phyloP scores from a whole-genome alignment of 2,888 invertebrate species.

The Leistus spinibarbis region DNA sequence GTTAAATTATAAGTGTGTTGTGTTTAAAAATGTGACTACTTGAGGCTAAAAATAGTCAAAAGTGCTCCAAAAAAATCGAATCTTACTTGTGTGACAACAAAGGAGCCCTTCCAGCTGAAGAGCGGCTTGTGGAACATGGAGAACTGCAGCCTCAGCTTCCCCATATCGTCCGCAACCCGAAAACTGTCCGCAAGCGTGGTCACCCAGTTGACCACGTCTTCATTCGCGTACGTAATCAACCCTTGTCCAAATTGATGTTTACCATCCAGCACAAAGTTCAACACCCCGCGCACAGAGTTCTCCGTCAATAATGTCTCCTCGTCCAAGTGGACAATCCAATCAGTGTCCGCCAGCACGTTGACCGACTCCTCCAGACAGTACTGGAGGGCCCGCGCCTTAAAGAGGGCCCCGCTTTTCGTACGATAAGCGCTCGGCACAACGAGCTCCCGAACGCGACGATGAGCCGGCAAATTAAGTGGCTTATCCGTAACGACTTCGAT shows the following conservation, averaged over 20 bases:
- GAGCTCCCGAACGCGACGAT: slow-evolving; percentile 82
- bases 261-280: slow-evolving; percentile 94
- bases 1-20: too few relatives aligned
- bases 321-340: slow-evolving; percentile 97
- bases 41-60: background rate
- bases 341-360: slow-evolving; percentile 82
- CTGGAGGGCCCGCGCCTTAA: slow-evolving; percentile 93
- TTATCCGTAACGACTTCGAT: slow-evolving; percentile 97
- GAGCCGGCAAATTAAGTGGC: slow-evolving; percentile 74
- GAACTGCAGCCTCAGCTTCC: slow-evolving; percentile 91
- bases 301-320: slow-evolving; percentile 95
- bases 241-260: slow-evolving; percentile 96
- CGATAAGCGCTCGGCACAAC: slow-evolving; percentile 87
- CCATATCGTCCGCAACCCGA: slow-evolving; percentile 97
- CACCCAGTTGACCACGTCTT: slow-evolving; percentile 95
- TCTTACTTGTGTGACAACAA: slow-evolving; percentile 90
- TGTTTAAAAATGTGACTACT: too few relatives aligned
- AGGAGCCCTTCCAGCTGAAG: slow-evolving; percentile 98
- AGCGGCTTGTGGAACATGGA: slow-evolving; percentile 91
- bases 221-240: slow-evolving; percentile 94
- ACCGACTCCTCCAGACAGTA: slow-evolving; percentile 93
- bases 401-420: slow-evolving; percentile 90
- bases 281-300: slow-evolving; percentile 85
- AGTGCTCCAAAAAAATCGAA: background rate
- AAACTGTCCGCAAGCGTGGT: slow-evolving; percentile 96